A percentile compares a stretch with the other conserved stretches of the same genome.
Conservation (phyloP, 2,888 invertebrate species). For the Oligia strigilis region DNA sequence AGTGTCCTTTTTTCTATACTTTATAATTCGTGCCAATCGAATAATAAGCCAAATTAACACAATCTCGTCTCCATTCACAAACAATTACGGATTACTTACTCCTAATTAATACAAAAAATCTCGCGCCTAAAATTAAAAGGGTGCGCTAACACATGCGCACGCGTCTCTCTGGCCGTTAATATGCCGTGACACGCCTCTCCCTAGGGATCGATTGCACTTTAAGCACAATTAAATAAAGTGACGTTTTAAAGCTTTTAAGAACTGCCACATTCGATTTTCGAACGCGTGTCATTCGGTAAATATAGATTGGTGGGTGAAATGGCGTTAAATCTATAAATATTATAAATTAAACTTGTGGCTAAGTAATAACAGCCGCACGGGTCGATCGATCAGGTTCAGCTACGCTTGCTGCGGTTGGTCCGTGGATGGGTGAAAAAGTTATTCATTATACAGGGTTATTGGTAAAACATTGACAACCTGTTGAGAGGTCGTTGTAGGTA, state of each 20-base stretch:
- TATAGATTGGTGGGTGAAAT: constrained; percentile 27
- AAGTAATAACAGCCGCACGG: too few relatives aligned
- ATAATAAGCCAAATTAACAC: background rate
- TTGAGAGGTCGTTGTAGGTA: too few relatives aligned
- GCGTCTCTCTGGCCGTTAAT: constrained; percentile 39
- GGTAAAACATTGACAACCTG: too few relatives aligned
- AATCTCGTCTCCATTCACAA: background rate
- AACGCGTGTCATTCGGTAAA: constrained; percentile 30
- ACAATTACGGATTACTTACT: constrained; percentile 9
- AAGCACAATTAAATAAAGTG: constrained; percentile 62
- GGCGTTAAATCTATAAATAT: background rate
- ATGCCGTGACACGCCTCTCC: constrained; percentile 47
- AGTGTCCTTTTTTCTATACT: too few relatives aligned
- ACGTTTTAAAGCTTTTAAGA: constrained; percentile 59
- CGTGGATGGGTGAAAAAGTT: too few relatives aligned
- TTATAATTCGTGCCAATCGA: too few relatives aligned
- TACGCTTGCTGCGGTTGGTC: too few relatives aligned
- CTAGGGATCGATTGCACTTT: constrained; percentile 60
- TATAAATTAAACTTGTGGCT: too few relatives aligned
- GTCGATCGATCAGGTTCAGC: too few relatives aligned
- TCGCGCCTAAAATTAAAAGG: constrained; percentile 60
- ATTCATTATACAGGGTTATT: too few relatives aligned
- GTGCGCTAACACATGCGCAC: constrained; percentile 46
- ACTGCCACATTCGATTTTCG: constrained; percentile 51
- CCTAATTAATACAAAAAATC: constrained; percentile 40